Evolutionary conservation across 2,888 invertebrate genomes (phyloP).

Genomic region (Lycophotia porphyrea): DNA sequence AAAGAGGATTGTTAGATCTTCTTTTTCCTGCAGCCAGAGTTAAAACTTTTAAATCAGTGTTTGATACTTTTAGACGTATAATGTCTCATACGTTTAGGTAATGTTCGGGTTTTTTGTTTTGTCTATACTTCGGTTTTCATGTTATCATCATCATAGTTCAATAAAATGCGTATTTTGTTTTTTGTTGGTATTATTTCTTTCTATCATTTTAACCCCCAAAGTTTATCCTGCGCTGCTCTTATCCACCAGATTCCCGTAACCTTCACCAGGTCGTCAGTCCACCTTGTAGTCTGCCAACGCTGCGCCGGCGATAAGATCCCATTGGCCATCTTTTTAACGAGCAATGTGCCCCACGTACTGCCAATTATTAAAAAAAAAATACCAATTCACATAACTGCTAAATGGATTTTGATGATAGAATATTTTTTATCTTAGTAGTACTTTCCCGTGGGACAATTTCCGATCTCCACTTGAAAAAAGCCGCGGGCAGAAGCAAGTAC

Average conservation of each 20-base stretch:
- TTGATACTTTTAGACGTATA: conserved; percentile 76
- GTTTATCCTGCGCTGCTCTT: not conserved
- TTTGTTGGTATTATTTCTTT: conserved; percentile 3
- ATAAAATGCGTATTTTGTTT: conserved; percentile 34
- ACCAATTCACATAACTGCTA: not conserved
- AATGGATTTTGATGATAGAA: not conserved
- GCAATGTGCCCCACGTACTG: not conserved
- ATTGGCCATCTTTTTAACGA: not conserved
- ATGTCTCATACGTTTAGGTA: conserved; percentile 77
- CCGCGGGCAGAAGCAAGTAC: not conserved
- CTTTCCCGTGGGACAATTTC: too few relatives aligned
- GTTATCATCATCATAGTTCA: conserved; percentile 21
- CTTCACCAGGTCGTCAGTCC: too few relatives aligned
- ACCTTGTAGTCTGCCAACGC: not conserved
- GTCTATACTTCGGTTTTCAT: conserved; percentile 10
- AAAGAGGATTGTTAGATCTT: conserved; percentile 80
- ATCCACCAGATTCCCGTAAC: not conserved
- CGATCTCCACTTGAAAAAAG: too few relatives aligned
- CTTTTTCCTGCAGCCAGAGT: conserved; percentile 80
- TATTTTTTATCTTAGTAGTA: not conserved
- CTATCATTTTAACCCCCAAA: not conserved
- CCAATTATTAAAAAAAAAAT: too few relatives aligned
- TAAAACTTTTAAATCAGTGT: conserved; percentile 77
- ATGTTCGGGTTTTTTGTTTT: not conserved
- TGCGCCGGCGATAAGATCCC: not conserved